A percentile compares a stretch with the other conserved stretches of the same genome.
These are phyloP conservation scores for Morus bassanus DNA, from an alignment of 2,797 vertebrate genomes.

Conservation along the genomic window DNA sequence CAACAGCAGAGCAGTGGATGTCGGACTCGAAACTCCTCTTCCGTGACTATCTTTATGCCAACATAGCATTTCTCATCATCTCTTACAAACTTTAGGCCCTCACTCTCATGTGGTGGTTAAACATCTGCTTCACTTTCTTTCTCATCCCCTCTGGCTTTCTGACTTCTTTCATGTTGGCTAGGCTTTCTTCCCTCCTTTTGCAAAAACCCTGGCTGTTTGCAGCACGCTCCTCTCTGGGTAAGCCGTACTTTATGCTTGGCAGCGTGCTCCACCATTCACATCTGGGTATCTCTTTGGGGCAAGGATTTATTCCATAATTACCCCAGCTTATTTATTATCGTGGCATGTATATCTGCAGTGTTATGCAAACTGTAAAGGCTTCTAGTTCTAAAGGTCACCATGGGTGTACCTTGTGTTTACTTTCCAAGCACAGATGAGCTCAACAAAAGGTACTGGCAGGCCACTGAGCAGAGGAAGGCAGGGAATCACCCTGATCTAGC, in stretches of 20 bases:
- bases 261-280: not conserved
- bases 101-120: not conserved
- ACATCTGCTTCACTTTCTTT: not conserved
- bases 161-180: not conserved
- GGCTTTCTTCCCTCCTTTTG: not conserved
- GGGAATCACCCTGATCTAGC: not conserved
- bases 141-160: not conserved
- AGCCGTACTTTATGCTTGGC: not conserved
- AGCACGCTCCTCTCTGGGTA: not conserved
- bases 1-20: not conserved
- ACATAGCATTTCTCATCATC: not conserved
- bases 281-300: conserved; percentile 25
- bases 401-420: conserved; percentile 12
- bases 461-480: not conserved
- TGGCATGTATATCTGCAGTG: conserved; percentile 7
- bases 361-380: conserved; percentile 36
- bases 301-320: conserved; percentile 37
- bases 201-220: not conserved
- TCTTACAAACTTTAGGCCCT: not conserved
- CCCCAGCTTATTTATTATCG: not conserved
- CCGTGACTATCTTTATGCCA: not conserved
- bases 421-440: not conserved
- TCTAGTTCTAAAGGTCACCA: conserved; percentile 38
- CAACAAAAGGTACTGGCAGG: conserved; percentile 8
- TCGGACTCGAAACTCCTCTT: not conserved